Percentiles rank a stretch among this genome's conserved stretches.
phyloP scores from a whole-genome alignment of 2,113 vertebrate species.

The Emydura subglobosa region DNA sequence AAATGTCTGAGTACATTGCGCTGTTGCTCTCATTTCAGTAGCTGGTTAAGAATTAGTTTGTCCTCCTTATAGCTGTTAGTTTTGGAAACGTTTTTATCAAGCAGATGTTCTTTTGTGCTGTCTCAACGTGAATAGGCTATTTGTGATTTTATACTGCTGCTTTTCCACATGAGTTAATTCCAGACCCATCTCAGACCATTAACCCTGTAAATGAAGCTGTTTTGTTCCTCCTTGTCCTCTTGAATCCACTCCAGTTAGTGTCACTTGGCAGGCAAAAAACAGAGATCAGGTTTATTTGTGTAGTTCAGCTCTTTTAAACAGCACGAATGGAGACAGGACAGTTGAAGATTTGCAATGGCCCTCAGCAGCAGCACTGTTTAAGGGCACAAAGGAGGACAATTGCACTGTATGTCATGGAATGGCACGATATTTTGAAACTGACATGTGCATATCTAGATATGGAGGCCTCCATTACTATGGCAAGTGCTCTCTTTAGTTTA shows the following conservation, averaged over 20 bases:
- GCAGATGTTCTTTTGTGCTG: not conserved
- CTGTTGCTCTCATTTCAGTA: not conserved
- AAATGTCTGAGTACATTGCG: not conserved
- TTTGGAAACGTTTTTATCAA: not conserved
- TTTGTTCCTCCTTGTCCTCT: not conserved
- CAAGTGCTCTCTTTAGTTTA: not conserved
- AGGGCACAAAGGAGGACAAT: not conserved
- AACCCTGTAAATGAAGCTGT: not conserved
- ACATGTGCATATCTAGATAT: not conserved
- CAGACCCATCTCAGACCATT: not conserved
- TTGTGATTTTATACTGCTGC: not conserved
- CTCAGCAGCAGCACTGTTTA: rapidly evolving
- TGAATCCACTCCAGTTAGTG: not conserved
- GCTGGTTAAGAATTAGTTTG: not conserved
- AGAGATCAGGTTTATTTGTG: not conserved
- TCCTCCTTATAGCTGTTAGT: not conserved
- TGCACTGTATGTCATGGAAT: not conserved
- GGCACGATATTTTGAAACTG: not conserved
- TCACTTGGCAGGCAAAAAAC: not conserved
- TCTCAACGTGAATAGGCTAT: rapidly evolving
- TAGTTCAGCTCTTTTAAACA: not conserved
- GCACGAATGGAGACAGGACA: not conserved
- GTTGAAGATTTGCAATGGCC: not conserved
- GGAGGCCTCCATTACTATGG: not conserved
- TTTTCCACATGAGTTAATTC: not conserved